Evolutionary conservation across 2,888 invertebrate species (phyloP), one percentile per base, ranked within the genome.

Genomic region (Baronia brevicornis): DNA sequence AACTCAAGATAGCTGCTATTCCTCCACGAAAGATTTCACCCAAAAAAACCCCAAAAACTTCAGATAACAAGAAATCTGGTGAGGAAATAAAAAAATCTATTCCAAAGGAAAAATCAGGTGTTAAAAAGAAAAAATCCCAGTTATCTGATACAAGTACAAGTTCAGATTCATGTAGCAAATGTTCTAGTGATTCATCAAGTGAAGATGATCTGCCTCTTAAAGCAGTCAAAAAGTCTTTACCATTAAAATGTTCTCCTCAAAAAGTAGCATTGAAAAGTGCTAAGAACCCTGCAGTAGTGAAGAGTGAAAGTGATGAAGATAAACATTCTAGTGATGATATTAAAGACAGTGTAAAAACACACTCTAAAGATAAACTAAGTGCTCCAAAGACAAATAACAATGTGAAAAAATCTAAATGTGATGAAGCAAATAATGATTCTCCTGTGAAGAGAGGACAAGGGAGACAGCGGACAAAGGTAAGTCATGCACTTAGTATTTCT

Each of bases 1-100:
- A 88, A 40, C 72, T 89, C 28, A 89, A 87, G 49, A 88, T 88
- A 35, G 88, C 88, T 42, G 87, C 87, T 21, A 86, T 88, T 39
- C 86, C 84, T 25, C 85, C 85, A n/a, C 54, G 69, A 25, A 86
- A 62, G 58, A 61, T 46, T 41, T 63, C 63, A 51, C 67, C 64
- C 20, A 84, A 66, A 47, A 77, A 66, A 43, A 62, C 69, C 28
- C 49, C 62, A 17, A 71, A 74, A 49, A 65, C 78, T 37, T 48
- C 63, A 25, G 68, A 64, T 2, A 78, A 77, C 51, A 77, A 71
- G 58, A 79, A 77, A 66, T 39, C 53, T 4, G 58, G 55, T 10
- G 65, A 61, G 18, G 64, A 59, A 43, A 43, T 51, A 59, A 68
- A 51, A 34, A 28, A 36, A 18, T 39, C 41, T 24, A 12, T 34